Evolutionary conservation across 2,113 vertebrate species (phyloP).

Genomic region (Irena cyanogastra): DNA sequence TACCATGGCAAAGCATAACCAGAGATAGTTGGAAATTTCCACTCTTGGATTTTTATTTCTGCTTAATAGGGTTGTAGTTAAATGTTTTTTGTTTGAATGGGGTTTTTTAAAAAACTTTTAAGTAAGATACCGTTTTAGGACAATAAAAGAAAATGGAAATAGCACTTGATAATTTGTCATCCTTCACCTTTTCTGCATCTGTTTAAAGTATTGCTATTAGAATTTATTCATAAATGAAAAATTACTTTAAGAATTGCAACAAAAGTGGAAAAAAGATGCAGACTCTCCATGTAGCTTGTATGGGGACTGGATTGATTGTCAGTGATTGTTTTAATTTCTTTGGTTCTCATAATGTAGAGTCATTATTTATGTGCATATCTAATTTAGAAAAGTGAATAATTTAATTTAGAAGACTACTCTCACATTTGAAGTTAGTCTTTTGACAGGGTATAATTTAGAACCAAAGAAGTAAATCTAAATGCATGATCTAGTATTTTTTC

Average conservation of each 20-base stretch:
- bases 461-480: neutral
- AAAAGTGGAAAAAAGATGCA: neutral
- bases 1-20: neutral
- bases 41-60: neutral
- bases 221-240: neutral
- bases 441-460: neutral
- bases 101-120: neutral
- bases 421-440: neutral
- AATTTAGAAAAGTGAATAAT: neutral
- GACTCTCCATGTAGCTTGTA: neutral
- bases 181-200: neutral
- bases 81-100: accelerated
- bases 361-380: neutral
- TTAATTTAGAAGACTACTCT: neutral
- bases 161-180: neutral
- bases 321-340: neutral
- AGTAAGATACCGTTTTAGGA: neutral
- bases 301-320: neutral
- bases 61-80: neutral
- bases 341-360: neutral
- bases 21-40: neutral
- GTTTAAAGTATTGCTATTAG: neutral
- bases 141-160: neutral
- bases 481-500: neutral
- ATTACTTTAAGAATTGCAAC: neutral